Evolutionary conservation across 2,113 vertebrate genomes (phyloP), one percentile per base, ranked within the genome.

Genomic region (Podiceps cristatus): DNA sequence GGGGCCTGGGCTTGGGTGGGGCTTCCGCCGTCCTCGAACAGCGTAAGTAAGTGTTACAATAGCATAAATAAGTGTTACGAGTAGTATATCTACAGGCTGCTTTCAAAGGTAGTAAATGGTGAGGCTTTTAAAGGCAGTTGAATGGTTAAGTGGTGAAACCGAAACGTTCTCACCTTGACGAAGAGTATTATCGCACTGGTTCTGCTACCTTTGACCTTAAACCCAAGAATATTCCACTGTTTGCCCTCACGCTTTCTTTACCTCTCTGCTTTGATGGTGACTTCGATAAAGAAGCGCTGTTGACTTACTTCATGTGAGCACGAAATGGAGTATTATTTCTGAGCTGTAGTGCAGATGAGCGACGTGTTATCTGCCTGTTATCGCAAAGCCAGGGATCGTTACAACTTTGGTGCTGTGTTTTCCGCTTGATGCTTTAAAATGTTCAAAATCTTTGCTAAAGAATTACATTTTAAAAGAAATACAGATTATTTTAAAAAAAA

Each of bases 61-160:
- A 37, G 37, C 9, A 37, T 37, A 37, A 37, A 37, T 37, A 2
- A 29, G 49, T 9, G 76, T 13, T 47, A 12, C 49, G 7, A 6
- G 1, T 1, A 4, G 20, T 7, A 0, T 8, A 9, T 17, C 12
- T 50, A 16, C 25, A 52, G 33, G 37, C 28, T 33, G 0, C 35
- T 58, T 55, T 40, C 2, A 25, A 42, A 71, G 13, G 28, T 11
- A 19, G 18, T 18, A 27, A 63, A 19, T 8, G 7, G 33, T 3
- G 55, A 33, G 8, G 4, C 24, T 56, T 12, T 52, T 58, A 33
- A 49, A 50, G 66, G 62, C 31, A 5, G 2, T 29, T 19, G 25
- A 29, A 16, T 45, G 11, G 17, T 35, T 35, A 44, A 44, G 33
- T 9, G 45, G 10, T 35, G 33, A n/a, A 42, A 87, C 37, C 2